These are phyloP conservation scores for Mantis religiosa DNA, from an alignment of 2,888 invertebrate genomes.

Conservation along the genomic window DNA sequence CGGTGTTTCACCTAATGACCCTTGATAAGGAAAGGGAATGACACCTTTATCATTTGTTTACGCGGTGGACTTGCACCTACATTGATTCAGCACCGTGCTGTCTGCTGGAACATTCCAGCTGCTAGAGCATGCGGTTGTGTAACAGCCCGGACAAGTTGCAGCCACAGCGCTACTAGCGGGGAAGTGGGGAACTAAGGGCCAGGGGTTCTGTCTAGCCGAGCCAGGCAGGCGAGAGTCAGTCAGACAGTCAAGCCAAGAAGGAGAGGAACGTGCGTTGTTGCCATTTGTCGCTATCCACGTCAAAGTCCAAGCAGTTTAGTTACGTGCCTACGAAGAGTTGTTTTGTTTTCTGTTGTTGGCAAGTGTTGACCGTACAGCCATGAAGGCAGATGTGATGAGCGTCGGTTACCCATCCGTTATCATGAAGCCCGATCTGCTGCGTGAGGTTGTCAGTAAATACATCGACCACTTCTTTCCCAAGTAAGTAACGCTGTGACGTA, in stretches of 20 bases:
- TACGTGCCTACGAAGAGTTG: not conserved
- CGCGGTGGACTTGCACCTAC: too few species aligned
- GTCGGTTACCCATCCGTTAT: conserved; percentile 59
- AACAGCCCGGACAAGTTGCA: not conserved
- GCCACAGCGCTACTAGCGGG: not conserved
- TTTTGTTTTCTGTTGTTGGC: not conserved
- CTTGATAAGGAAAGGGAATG: too few species aligned
- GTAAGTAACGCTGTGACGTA: conserved; percentile 48
- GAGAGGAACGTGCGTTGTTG: not conserved
- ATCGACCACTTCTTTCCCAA: conserved; percentile 67
- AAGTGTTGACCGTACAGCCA: not conserved
- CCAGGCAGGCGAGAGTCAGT: not conserved
- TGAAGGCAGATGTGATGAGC: conserved; percentile 11
- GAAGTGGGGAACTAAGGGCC: not conserved
- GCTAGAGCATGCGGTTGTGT: not conserved
- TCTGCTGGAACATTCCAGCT: not conserved
- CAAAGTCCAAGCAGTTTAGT: not conserved
- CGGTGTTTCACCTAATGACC: too few species aligned
- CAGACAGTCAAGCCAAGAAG: not conserved
- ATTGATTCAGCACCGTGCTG: not conserved
- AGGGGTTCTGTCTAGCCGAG: not conserved
- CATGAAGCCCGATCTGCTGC: conserved; percentile 62
- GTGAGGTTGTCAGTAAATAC: conserved; percentile 67
- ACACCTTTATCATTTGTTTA: too few species aligned
- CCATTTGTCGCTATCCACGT: not conserved